Evolutionary conservation across 2,888 invertebrate genomes (phyloP).

Genomic region (Argyra leucocephala): DNA sequence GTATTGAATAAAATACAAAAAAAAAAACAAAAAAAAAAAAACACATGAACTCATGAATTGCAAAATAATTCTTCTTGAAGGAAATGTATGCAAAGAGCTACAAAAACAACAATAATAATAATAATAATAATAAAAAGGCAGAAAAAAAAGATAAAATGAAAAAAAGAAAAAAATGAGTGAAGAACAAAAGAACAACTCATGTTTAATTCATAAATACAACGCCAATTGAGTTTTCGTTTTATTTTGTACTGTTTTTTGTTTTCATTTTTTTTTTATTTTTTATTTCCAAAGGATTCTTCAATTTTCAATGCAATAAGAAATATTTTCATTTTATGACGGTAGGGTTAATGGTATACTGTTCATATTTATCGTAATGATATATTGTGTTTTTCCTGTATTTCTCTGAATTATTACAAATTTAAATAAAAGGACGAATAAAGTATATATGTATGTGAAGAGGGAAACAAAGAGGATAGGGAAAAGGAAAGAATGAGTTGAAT

Average conservation of each 20-base stretch:
- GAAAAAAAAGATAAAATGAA: background rate
- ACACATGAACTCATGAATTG: background rate
- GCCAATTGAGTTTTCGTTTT: slow-evolving; percentile 15
- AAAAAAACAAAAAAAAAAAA: background rate
- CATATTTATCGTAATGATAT: background rate
- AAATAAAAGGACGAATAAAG: background rate
- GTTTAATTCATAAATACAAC: slow-evolving; percentile 19
- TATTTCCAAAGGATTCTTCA: background rate
- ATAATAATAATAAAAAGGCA: too few species aligned
- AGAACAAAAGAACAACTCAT: slow-evolving; percentile 16
- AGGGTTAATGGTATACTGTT: background rate
- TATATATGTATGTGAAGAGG: background rate
- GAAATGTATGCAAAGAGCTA: background rate
- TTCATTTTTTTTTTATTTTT: background rate
- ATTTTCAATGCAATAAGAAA: background rate
- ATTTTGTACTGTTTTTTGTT: background rate
- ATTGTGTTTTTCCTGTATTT: background rate
- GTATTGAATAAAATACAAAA: too few species aligned
- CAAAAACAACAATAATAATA: background rate
- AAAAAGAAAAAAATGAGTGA: background rate
- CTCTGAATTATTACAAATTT: background rate
- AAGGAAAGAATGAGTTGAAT: background rate
- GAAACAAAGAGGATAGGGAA: background rate
- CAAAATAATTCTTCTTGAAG: background rate
- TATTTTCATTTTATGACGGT: background rate